A percentile compares a stretch with the other conserved stretches of the same genome.
These are phyloP conservation scores for Himantopus leucocephalus DNA, from an alignment of 2,113 vertebrate species.

Conservation along the genomic window DNA sequence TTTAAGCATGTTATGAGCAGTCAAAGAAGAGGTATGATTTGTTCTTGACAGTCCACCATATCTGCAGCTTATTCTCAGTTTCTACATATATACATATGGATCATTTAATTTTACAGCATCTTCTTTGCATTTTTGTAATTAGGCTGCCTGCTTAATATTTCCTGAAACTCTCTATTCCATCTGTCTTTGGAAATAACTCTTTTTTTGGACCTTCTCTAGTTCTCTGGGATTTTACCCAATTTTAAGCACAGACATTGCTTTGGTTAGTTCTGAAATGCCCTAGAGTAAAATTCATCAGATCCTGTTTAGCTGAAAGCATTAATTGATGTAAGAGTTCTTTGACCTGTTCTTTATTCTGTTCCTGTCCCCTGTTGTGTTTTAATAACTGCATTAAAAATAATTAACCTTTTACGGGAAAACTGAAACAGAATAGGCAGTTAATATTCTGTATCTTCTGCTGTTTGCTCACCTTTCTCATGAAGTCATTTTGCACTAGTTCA, in stretches of 20 bases:
- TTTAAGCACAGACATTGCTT: background rate
- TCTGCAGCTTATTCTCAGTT: background rate
- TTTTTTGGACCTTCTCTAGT: background rate
- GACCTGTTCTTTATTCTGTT: background rate
- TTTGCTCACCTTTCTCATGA: background rate
- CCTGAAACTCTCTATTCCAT: constrained; percentile 4
- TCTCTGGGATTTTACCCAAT: background rate
- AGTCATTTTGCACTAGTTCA: background rate
- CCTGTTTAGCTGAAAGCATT: background rate
- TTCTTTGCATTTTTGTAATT: background rate
- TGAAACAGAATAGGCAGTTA: background rate
- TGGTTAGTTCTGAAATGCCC: constrained; percentile 1
- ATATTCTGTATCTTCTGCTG: background rate
- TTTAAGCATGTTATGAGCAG: background rate
- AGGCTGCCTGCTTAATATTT: constrained; percentile 20
- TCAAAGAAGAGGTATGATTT: background rate
- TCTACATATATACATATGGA: background rate
- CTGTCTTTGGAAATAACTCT: background rate
- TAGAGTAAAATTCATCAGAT: background rate
- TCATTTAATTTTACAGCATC: background rate
- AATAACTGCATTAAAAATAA: background rate
- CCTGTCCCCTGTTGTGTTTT: background rate
- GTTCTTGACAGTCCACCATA: background rate
- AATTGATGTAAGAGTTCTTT: background rate
- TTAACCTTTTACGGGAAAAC: background rate